These are phyloP conservation scores for Oreochromis tanganicae DNA, from an alignment of 2,113 vertebrate species.

Conservation along the genomic window DNA sequence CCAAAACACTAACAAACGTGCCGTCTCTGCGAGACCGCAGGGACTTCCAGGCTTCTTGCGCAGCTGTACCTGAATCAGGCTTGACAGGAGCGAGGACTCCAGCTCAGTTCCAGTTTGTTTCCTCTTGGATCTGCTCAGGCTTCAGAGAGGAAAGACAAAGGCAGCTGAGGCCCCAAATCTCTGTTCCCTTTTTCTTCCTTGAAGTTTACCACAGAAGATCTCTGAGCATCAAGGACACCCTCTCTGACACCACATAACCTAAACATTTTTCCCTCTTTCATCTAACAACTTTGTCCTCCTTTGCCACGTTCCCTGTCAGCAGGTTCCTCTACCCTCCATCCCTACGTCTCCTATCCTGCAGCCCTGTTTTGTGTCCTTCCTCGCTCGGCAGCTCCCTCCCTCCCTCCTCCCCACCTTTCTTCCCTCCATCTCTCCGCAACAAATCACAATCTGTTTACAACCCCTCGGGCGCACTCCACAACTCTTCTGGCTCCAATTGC, in stretches of 20 bases:
- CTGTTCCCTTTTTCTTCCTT: not conserved
- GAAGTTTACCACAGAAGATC: not conserved
- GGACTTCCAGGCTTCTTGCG: not conserved
- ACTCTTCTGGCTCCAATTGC: constrained; percentile 59
- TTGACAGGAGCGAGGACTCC: not conserved
- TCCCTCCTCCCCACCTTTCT: constrained; percentile 2
- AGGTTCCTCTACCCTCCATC: not conserved
- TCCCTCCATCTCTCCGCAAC: constrained; percentile 38
- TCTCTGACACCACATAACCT: not conserved
- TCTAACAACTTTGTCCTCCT: not conserved
- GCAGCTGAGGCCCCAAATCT: not conserved
- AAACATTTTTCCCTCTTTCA: not conserved
- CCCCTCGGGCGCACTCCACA: constrained; percentile 52
- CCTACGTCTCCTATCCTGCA: not conserved
- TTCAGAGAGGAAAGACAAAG: not conserved
- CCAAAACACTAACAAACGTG: constrained; percentile 20
- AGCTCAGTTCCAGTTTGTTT: not conserved
- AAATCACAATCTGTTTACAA: constrained; percentile 66
- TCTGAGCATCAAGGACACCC: not conserved
- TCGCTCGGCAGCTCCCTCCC: not conserved
- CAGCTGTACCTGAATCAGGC: not conserved
- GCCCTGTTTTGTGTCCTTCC: not conserved
- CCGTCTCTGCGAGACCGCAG: not conserved
- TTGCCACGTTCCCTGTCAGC: not conserved
- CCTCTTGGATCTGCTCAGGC: not conserved